phyloP scores from a whole-genome alignment of 2,888 invertebrate species.

The Entomobrya proxima region DNA sequence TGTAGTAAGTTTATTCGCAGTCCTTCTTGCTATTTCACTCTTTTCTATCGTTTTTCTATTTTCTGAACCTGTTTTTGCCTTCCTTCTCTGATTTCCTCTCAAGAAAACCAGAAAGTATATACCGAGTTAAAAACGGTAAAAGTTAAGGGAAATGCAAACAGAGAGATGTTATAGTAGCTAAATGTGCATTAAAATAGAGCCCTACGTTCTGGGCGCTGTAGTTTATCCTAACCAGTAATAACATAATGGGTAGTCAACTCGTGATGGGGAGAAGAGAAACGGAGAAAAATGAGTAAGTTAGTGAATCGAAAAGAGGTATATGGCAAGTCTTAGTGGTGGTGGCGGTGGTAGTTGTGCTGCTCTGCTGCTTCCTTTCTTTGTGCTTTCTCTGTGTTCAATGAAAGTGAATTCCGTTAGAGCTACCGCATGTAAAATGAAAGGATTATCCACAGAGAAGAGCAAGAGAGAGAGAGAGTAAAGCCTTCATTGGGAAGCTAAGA shows the following conservation, averaged over 20 bases:
- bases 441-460: conserved; percentile 13
- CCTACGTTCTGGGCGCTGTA: too few relatives aligned
- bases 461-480: background rate
- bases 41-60: background rate
- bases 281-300: conserved; percentile 33
- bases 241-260: conserved; percentile 3
- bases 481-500: conserved; percentile 15
- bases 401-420: conserved; percentile 33
- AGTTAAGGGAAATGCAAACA: conserved; percentile 1
- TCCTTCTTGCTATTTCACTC: background rate
- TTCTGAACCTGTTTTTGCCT: background rate
- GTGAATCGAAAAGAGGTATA: background rate
- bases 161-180: background rate
- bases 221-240: background rate
- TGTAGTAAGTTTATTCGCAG: background rate
- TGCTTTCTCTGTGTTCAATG: conserved; percentile 19
- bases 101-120: background rate
- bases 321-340: background rate
- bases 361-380: background rate
- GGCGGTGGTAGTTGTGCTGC: background rate
- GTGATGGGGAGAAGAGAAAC: background rate
- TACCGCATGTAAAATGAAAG: conserved; percentile 37
- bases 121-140: background rate
- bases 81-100: background rate
- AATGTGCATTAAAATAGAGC: background rate